Conservation (phyloP, 2,888 invertebrate genomes). For the Crioceris asparagi region DNA sequence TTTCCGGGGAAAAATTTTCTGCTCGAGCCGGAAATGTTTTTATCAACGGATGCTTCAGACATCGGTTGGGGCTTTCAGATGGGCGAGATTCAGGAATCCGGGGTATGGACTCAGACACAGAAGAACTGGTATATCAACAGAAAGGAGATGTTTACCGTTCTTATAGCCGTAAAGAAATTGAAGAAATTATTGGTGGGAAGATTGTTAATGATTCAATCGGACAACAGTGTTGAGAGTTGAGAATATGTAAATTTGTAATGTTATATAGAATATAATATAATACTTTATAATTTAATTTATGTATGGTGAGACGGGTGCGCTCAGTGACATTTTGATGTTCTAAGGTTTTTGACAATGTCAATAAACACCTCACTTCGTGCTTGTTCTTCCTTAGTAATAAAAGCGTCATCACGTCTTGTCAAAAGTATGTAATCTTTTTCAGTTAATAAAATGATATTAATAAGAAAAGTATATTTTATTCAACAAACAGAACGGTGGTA, state of each 20-base stretch:
- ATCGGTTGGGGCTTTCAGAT: constrained; percentile 12
- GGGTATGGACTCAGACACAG: constrained; percentile 7
- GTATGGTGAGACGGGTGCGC: no score
- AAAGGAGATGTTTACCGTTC: constrained; percentile 7
- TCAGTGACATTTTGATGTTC: no score
- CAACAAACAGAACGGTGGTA: constrained; percentile 14
- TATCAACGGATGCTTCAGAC: constrained; percentile 6
- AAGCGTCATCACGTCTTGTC: no score
- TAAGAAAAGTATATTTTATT: constrained; percentile 7
- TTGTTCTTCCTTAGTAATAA: no score
- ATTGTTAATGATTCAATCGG: constrained; percentile 10
- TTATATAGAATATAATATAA: no score
- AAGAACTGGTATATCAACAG: constrained; percentile 9
- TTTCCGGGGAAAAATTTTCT: constrained; percentile 3
- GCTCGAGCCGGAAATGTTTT: not conserved
- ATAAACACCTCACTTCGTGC: no score
- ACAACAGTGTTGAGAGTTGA: no score
- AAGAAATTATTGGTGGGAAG: not conserved
- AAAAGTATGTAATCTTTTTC: no score
- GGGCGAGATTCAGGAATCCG: constrained; percentile 1
- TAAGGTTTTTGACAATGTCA: no score
- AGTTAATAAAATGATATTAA: no score
- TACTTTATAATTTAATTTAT: no score
- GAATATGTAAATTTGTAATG: no score
- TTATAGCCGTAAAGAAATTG: not conserved